Conservation (phyloP, 1,140 invertebrate species). For the Cyclina sinensis region DNA sequence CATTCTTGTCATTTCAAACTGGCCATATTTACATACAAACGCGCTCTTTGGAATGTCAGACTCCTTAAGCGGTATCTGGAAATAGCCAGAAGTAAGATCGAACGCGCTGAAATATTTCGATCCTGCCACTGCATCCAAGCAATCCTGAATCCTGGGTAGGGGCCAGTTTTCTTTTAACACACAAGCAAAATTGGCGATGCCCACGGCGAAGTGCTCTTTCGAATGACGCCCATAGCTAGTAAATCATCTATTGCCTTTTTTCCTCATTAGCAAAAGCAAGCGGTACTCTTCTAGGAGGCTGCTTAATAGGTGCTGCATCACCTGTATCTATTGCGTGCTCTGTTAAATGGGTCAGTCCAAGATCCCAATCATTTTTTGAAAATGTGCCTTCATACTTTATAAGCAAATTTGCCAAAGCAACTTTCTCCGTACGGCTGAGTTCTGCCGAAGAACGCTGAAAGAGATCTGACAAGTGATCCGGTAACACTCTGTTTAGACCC, state of each 20-base stretch:
- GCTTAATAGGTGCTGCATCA: slow-evolving; percentile 43
- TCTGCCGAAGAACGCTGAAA: not conserved
- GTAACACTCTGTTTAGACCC: no score
- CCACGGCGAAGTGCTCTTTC: slow-evolving; percentile 26
- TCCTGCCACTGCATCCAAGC: slow-evolving; percentile 10
- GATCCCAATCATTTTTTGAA: slow-evolving; percentile 57
- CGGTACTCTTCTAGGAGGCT: slow-evolving; percentile 45
- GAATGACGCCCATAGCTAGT: slow-evolving; percentile 35
- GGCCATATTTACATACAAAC: slow-evolving; percentile 35
- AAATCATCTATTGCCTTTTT: slow-evolving; percentile 50
- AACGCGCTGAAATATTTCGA: not conserved
- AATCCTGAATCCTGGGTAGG: slow-evolving; percentile 5
- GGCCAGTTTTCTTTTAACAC: slow-evolving; percentile 11
- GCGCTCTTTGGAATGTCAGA: slow-evolving; percentile 35
- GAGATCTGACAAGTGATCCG: no score
- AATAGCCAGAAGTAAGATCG: not conserved
- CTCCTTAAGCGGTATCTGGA: slow-evolving; percentile 23
- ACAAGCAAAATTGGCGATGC: slow-evolving; percentile 26
- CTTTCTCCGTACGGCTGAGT: not conserved
- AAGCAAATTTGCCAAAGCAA: slow-evolving; percentile 15
- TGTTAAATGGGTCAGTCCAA: slow-evolving; percentile 57
- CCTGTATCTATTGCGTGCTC: slow-evolving; percentile 65
- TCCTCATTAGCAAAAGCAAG: slow-evolving; percentile 34
- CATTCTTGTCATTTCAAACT: slow-evolving; percentile 67
- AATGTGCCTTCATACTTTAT: slow-evolving; percentile 56